Evolutionary conservation across 1,140 invertebrate species (phyloP).

Genomic region (Drosophila nannoptera): DNA sequence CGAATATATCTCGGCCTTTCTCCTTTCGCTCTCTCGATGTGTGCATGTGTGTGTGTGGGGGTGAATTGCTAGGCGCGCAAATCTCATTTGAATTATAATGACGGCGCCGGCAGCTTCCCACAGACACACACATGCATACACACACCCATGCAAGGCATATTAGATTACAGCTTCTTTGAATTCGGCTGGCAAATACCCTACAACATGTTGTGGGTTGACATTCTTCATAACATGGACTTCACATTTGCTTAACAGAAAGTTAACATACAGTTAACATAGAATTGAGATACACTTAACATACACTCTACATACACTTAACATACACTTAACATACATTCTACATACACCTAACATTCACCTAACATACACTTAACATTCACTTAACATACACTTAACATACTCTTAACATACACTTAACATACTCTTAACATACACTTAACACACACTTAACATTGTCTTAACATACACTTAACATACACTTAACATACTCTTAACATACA

Average conservation of each 20-base stretch:
- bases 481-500: background rate
- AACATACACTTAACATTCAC: too few species aligned
- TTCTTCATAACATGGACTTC: too few species aligned
- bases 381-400: too few species aligned
- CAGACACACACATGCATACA: slow-evolving; percentile 20
- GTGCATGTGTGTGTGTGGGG: slow-evolving; percentile 1
- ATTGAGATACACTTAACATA: too few species aligned
- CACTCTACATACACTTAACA: too few species aligned
- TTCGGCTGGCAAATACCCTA: slow-evolving; percentile 1
- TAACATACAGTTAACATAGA: too few species aligned
- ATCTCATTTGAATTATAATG: slow-evolving; percentile 77
- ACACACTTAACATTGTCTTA: too few species aligned
- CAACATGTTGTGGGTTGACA: too few species aligned
- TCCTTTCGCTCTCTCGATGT: slow-evolving; percentile 4
- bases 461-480: too few species aligned
- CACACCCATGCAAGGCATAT: too few species aligned
- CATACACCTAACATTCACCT: too few species aligned
- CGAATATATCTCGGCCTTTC: slow-evolving; percentile 9
- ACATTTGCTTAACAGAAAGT: background rate
- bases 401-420: background rate
- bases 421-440: background rate
- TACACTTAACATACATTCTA: too few species aligned
- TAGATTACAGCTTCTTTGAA: background rate
- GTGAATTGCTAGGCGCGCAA: slow-evolving; percentile 67
- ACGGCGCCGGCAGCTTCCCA: slow-evolving; percentile 63